Evolutionary conservation across 2,113 vertebrate genomes (phyloP).

Genomic region (Pedionomus torquatus): DNA sequence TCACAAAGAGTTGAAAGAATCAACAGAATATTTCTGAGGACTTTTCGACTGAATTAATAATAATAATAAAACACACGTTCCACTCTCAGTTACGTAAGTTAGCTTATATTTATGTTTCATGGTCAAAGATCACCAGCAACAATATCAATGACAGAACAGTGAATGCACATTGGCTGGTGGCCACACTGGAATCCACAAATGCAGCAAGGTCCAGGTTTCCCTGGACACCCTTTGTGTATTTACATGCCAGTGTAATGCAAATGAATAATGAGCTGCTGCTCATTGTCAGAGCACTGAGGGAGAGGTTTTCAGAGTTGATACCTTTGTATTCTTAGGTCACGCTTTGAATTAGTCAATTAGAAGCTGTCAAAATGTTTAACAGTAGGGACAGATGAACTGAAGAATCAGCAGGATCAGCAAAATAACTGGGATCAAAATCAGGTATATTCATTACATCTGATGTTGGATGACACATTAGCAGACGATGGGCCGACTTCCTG

Average conservation of each 20-base stretch:
- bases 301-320: neutral
- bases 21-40: neutral
- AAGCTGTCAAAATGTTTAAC: neutral
- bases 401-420: neutral
- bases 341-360: neutral
- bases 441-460: neutral
- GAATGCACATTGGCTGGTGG: accelerated
- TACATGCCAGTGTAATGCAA: neutral
- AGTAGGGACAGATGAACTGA: neutral
- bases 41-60: neutral
- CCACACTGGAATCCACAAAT: neutral
- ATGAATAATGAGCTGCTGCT: neutral
- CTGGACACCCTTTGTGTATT: neutral
- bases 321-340: neutral
- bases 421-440: neutral
- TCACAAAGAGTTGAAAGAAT: neutral
- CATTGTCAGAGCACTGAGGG: neutral
- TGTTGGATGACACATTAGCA: neutral
- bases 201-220: neutral
- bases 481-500: neutral
- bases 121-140: neutral
- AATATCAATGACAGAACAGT: neutral
- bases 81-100: neutral
- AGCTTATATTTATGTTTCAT: neutral
- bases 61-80: neutral